These are phyloP conservation scores for Peromyscus leucopus DNA, from an alignment of 2,113 vertebrate genomes.

Conservation along the genomic window DNA sequence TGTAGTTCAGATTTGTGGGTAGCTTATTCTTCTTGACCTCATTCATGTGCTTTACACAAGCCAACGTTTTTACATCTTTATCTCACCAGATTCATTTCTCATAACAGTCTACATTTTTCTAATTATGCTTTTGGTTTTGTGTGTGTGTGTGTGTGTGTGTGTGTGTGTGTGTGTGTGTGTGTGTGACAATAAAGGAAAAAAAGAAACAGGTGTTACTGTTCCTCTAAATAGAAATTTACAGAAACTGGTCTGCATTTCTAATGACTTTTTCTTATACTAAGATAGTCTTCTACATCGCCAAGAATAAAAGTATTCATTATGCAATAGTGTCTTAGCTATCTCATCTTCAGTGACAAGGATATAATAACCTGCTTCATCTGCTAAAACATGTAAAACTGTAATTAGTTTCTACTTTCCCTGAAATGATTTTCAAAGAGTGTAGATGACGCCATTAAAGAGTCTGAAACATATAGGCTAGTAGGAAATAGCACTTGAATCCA, in stretches of 20 bases:
- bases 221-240: slow-evolving; percentile 60
- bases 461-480: slow-evolving; percentile 7
- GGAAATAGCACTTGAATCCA: not conserved
- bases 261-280: slow-evolving; percentile 20
- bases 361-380: slow-evolving; percentile 53
- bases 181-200: not conserved
- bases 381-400: slow-evolving; percentile 40
- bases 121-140: slow-evolving; percentile 4
- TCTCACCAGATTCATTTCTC: slow-evolving; percentile 44
- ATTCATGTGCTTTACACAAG: slow-evolving; percentile 7
- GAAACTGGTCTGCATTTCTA: slow-evolving; percentile 52
- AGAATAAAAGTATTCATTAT: slow-evolving; percentile 54
- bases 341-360: slow-evolving; percentile 57
- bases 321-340: slow-evolving; percentile 37
- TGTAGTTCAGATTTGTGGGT: slow-evolving; percentile 19
- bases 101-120: slow-evolving; percentile 28
- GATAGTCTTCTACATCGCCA: slow-evolving; percentile 38
- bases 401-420: slow-evolving; percentile 31
- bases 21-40: slow-evolving; percentile 54
- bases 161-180: not conserved
- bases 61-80: not conserved
- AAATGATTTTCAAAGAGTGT: slow-evolving; percentile 41
- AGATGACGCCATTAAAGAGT: not conserved
- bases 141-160: too few relatives aligned
- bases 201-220: slow-evolving; percentile 19